Base-by-base conservation (phyloP, 2,888 invertebrate genomes). In the Camptogramma bilineatum region DNA sequence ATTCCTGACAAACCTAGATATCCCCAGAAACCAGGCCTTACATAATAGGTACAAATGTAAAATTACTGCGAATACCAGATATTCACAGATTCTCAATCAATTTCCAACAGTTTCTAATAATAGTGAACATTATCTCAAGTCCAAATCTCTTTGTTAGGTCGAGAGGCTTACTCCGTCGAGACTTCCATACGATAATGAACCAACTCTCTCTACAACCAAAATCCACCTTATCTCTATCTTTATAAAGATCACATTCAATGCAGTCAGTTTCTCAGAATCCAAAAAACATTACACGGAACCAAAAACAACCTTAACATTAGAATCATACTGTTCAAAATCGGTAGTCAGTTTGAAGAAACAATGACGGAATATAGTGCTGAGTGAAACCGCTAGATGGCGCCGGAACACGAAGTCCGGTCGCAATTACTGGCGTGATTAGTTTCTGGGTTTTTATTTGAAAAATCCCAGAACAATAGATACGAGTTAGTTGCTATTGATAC, bases 71-170 rank as follows among this genome's bases (percentile, higher is more conserved):
- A 52, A 16, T 54, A 21, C 55, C 10, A 28, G 34, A 53, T 46
- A 57, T 66, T 66, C 64, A 57, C 56, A 42, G 62, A 61, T 44
- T 66, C 59, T 64, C 66, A 68, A 70, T 68, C 70, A 66, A 66
- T 68, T 66, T 39, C 44, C 59, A 60, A 57, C 67, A 66, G 51
- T 66, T 66, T 66, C 60, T 54, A 62, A 57, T 64, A 66, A 68
- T 66, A 66, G 62, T 50, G 54, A 64, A 70, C 70, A 68, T 50
- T 70, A 68, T 68, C 68, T 55, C 44, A 31, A 53, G 65, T 66
- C 64, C 64, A 39, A 65, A 70, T 68, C 68, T 70, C 70, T 68
- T 70, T 70, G 70, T 70, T 68, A 18, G 34, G 24, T 60, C 31
- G 58, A 17, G 64, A 58, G 52, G 28, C 64, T 60, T 48, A 31